Evolutionary conservation across 2,797 vertebrate genomes (phyloP).

Genomic region (Oryzias sinensis): DNA sequence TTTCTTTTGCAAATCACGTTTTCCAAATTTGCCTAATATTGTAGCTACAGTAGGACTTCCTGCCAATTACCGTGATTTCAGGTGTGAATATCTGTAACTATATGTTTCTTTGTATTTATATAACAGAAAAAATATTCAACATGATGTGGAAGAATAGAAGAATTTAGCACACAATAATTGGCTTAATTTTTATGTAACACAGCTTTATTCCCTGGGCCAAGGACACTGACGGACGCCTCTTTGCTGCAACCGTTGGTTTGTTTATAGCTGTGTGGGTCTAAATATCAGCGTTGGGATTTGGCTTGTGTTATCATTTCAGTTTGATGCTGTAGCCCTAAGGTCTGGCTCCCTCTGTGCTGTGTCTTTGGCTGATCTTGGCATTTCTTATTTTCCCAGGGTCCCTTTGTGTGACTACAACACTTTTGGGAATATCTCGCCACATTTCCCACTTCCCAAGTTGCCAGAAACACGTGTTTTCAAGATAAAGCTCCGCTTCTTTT

Average conservation of each 20-base stretch:
- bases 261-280: conserved; percentile 64
- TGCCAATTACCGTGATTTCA: conserved; percentile 60
- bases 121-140: conserved; percentile 9
- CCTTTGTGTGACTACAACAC: conserved; percentile 57
- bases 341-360: conserved; percentile 36
- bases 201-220: conserved; percentile 44
- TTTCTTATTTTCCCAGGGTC: conserved; percentile 56
- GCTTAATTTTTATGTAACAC: conserved; percentile 55
- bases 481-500: conserved; percentile 30
- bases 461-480: conserved; percentile 41
- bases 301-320: conserved; percentile 64
- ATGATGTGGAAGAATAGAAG: conserved; percentile 9
- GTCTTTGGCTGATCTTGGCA: conserved; percentile 69
- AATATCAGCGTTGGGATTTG: conserved; percentile 68
- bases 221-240: conserved; percentile 43
- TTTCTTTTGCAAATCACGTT: too few species aligned
- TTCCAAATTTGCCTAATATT: conserved; percentile 1
- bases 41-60: conserved; percentile 36
- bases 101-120: conserved; percentile 7
- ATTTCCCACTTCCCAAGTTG: conserved; percentile 47
- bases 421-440: conserved; percentile 52
- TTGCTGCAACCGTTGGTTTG: conserved; percentile 68
- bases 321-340: conserved; percentile 55
- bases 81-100: conserved; percentile 29
- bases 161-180: conserved; percentile 42